Percentiles rank a stretch among this genome's conserved stretches.
Conservation (phyloP, 2,888 invertebrate genomes). For the Caradrina clavipalpis region DNA sequence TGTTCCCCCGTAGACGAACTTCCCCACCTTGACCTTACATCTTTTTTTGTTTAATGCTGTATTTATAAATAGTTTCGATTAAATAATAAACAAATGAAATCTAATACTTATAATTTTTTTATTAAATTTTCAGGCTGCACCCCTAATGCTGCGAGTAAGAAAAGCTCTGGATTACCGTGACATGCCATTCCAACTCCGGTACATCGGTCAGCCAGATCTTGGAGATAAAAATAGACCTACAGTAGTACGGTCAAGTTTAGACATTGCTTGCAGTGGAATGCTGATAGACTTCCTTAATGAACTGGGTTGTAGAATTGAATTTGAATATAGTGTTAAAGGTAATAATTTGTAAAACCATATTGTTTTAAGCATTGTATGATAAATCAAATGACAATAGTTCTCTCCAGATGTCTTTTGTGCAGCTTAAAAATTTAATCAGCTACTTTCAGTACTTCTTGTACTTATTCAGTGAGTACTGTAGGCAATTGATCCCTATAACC, state of each 20-base stretch:
- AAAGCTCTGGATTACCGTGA: slow-evolving; percentile 95
- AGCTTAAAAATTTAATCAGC: too few species aligned
- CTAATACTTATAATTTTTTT: not conserved
- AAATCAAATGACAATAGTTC: too few species aligned
- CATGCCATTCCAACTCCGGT: slow-evolving; percentile 97
- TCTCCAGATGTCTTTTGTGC: too few species aligned
- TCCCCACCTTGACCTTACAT: too few species aligned
- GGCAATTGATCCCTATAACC: too few species aligned
- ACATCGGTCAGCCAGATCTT: slow-evolving; percentile 97
- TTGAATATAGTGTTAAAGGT: slow-evolving; percentile 98
- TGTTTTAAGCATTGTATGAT: too few species aligned
- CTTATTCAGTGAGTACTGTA: too few species aligned
- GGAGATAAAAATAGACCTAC: slow-evolving; percentile 97
- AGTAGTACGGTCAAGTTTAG: slow-evolving; percentile 97
- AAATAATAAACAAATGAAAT: not conserved
- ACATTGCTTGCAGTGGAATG: slow-evolving; percentile 97
- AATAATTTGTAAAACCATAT: slow-evolving; percentile 11
- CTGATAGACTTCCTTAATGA: slow-evolving; percentile 98
- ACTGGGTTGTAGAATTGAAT: slow-evolving; percentile 97
- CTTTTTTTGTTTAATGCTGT: not conserved
- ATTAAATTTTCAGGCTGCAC: slow-evolving; percentile 85
- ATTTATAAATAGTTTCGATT: not conserved
- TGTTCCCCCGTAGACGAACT: too few species aligned
- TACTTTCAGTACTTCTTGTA: too few species aligned
- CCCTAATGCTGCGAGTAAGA: slow-evolving; percentile 95